Evolutionary conservation across 2,113 vertebrate species (phyloP), one percentile per base, ranked within the genome.

Genomic region (Myotis davidii): DNA sequence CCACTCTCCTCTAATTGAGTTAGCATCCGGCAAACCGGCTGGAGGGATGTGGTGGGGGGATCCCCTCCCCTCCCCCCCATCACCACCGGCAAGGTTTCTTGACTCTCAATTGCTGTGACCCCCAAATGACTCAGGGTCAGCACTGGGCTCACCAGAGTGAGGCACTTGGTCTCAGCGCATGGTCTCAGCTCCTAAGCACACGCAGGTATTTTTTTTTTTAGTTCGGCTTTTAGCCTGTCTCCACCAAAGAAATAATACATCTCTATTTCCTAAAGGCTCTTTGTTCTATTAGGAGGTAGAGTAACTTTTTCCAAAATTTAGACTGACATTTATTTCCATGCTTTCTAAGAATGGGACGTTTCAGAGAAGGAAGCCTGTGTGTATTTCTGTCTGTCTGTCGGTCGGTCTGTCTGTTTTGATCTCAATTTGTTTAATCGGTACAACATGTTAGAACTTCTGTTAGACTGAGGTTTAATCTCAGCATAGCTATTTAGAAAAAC

Each of bases 361-460:
- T 78, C 78, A 32, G 78, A 94, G 23, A 88, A 93, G 9, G 39
- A 48, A 27, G 34, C 4, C 4, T 81, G 2, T 77, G 92, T 64
- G 39, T 85, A 72, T 95, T 69, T 56, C 20, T 59, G 34, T 81
- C 13, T 81, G 25, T 82, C 54, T 61, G 54, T 61, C 65, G 88
- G 45, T 48, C 84, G 90, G 65, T 90, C 52, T 92, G 54, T 52
- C 84, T 92, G 54, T 52, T 81, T 96, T 88, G 70, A 86, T 90
- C 45, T 70, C 79, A 32, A 84, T 95, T 92, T 94, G 77, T 83
- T 94, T 92, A 96, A 82, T 78, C 59, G 11, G 56, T 74, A 82
- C 69, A 77, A 76, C 79, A 81, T 88, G 77, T 95, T 85, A 79
- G 48, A 95, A 95, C 65, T 92, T 76, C 79, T 97, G 76, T 95